phyloP scores from a whole-genome alignment of 2,113 vertebrate species.

The Poicephalus meyeri region DNA sequence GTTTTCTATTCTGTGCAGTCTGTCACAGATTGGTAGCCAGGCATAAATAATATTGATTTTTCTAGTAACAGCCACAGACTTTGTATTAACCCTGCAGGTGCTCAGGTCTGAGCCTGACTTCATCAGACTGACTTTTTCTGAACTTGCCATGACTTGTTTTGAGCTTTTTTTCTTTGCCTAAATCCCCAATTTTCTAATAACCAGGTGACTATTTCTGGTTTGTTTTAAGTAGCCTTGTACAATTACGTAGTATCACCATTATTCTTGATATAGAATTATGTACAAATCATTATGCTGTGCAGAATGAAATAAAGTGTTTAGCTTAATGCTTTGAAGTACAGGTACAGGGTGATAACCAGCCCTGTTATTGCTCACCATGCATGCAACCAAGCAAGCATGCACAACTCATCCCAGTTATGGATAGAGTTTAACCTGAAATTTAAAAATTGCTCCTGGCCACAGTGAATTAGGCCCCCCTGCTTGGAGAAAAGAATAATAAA shows the following conservation, averaged over 20 bases:
- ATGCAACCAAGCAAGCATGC: fast-evolving
- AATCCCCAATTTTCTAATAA: not conserved
- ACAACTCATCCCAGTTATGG: not conserved
- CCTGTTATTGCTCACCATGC: not conserved
- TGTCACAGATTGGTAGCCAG: not conserved
- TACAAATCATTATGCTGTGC: not conserved
- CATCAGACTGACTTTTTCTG: not conserved
- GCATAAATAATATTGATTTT: not conserved
- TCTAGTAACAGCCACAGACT: not conserved
- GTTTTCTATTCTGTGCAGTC: not conserved
- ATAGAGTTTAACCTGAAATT: not conserved
- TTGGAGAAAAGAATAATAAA: not conserved
- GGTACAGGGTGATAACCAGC: not conserved
- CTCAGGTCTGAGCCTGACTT: not conserved
- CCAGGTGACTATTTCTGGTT: not conserved
- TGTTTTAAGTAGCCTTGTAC: not conserved
- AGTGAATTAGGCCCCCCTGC: not conserved
- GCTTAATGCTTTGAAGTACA: not conserved
- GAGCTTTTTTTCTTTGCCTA: not conserved
- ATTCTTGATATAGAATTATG: not conserved
- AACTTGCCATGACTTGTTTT: not conserved
- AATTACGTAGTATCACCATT: not conserved
- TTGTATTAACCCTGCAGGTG: not conserved
- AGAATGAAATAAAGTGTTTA: not conserved
- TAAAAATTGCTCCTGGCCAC: not conserved